Base-by-base conservation (phyloP, 2,113 vertebrate species). In the Cottus gobio region DNA sequence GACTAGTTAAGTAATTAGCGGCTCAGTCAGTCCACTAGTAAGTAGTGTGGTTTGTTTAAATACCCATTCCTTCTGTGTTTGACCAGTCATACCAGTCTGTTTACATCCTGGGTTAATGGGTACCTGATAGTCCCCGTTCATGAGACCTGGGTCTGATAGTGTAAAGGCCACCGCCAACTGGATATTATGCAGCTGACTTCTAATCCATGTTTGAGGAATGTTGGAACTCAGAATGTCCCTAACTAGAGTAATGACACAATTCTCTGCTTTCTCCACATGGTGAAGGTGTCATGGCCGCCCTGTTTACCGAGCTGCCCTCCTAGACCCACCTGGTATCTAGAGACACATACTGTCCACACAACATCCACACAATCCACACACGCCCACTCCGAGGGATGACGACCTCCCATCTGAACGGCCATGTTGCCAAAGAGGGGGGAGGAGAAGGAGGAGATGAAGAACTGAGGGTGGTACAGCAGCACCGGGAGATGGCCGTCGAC, bases 401-500 rank as follows among this genome's bases (percentile, higher is more conserved):
- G 85, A 98, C 97, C 83, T 97, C 96, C 83, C 95, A 98, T 91
- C 96, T 99, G 94, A 99, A 99, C 52, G 98, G 98, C 86, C 97
- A 98, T 81, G 93, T 98, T 83, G 89, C 96, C 54, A 97, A 97
- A 65, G 97, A 97, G 62, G 94, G 56, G 89, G 95, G 93, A 75
- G 81, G 74, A 57, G 85, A 88, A 48, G 89, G 71, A 71, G 90
- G 87, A 75, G 96, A 96, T 86, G 92, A 95, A 81, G 96, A 90
- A 92, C 91, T 94, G 87, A 88, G 94, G 94, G 89, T 95, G 92
- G 90, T 82, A 72, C 92, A 96, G 86, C 97, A 96, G 79, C 97
- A 97, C 89, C 91, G 97, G 87, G 98, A 99, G 91, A 99, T 99
- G 98, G 96, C 98, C 26, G 96, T 99, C 2, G 98, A 99, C 90